These are phyloP conservation scores for Ceratina calcarata DNA, from an alignment of 1,140 invertebrate species.

Conservation along the genomic window DNA sequence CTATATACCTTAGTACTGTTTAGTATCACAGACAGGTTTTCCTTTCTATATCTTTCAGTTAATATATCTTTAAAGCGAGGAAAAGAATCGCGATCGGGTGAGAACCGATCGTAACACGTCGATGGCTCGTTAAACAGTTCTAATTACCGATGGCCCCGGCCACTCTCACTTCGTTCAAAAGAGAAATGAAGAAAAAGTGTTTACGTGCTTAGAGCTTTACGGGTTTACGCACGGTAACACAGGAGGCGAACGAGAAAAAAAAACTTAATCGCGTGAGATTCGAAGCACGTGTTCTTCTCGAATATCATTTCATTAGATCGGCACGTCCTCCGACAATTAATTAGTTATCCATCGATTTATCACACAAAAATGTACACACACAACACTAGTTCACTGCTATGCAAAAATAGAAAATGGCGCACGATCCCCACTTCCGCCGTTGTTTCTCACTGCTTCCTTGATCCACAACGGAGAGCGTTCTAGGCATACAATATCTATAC, in stretches of 20 bases:
- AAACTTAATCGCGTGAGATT: constrained; percentile 45
- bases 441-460: constrained; percentile 58
- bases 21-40: constrained; percentile 79
- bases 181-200: constrained; percentile 62
- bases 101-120: constrained; percentile 15
- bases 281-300: constrained; percentile 49
- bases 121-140: constrained; percentile 40
- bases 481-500: constrained; percentile 31
- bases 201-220: constrained; percentile 54
- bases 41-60: constrained; percentile 53
- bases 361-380: constrained; percentile 74
- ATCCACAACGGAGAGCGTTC: constrained; percentile 48
- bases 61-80: constrained; percentile 46
- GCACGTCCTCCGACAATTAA: constrained; percentile 55
- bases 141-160: constrained; percentile 40
- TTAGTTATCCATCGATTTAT: constrained; percentile 67
- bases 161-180: constrained; percentile 56
- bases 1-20: constrained; percentile 73
- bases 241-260: constrained; percentile 48
- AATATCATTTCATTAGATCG: constrained; percentile 65
- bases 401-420: constrained; percentile 81
- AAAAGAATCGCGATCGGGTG: constrained; percentile 31
- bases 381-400: constrained; percentile 76
- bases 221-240: constrained; percentile 66
- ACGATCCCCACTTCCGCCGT: constrained; percentile 70